Base-by-base conservation (phyloP, 2,888 invertebrate genomes). In the Drosophila antonietae region DNA sequence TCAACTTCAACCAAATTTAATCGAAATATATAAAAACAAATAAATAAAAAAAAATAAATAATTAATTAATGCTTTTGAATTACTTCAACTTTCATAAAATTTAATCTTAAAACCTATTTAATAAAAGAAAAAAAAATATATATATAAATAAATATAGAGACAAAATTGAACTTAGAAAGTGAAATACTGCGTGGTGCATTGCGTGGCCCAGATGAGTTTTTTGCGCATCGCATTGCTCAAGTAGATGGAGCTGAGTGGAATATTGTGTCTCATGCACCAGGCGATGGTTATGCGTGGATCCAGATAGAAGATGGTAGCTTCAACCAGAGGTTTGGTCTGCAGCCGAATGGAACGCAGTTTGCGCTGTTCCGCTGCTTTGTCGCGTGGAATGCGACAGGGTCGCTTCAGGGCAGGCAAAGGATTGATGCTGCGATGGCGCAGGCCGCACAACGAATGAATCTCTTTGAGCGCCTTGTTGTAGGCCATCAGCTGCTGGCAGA, bases 271-370 rank as follows among this genome's bases (percentile, higher is more conserved):
- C 33, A 47, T 44, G 52, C 70, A 67, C 70, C 70, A 70, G 35
- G 67, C 18, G n/a, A 70, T 52, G 3, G 51, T 67, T 5, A 70
- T 67, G 2, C 70, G 37, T 12, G 67, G 70, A 46, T 70, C 70
- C 44, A 69, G 20, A 14, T 60, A 49, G 12, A 0, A 4, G 4
- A 60, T 4, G 2, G 59, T 69, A 0, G 59, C 35, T 2, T 43
- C 20, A 0, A 68, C 53, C 8, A 68, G 58, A 0, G 59, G 39
- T 20, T 31, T 59, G 0, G 59, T 59, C 31, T 49, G 59, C 59
- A 49, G 39, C 1, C 39, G n/a, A 20, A 59, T 41, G 3, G 12
- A 2, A 2, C 20, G 8, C 3, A 31, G 58, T 8, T 2, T 12
- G 12, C n/a, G 47, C 63, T 63, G 15, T 41, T 43, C 47, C 8